These are phyloP conservation scores for Aromia moschata DNA, from an alignment of 2,888 invertebrate genomes.

Conservation along the genomic window DNA sequence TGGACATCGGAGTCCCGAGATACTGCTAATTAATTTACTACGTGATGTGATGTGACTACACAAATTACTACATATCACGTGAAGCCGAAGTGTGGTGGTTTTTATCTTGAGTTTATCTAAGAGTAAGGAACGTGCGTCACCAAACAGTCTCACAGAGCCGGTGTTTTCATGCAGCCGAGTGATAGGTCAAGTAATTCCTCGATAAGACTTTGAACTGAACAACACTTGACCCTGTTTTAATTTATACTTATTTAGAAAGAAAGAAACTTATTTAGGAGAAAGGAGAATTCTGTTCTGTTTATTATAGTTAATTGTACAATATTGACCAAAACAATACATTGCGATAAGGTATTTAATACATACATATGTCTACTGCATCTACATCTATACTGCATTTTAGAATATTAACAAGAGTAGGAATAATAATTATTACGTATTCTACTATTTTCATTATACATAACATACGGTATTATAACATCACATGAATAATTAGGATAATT, in stretches of 20 bases:
- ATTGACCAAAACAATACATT: too few relatives aligned
- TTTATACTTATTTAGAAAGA: conserved; percentile 16
- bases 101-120: conserved; percentile 19
- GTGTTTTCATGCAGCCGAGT: conserved; percentile 6
- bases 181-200: conserved; percentile 23
- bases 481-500: too few relatives aligned
- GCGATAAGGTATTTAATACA: too few relatives aligned
- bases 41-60: background rate
- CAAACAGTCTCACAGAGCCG: conserved; percentile 19
- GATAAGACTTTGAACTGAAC: conserved; percentile 16
- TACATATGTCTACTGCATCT: too few relatives aligned
- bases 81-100: conserved; percentile 15
- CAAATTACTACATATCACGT: conserved; percentile 20
- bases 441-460: too few relatives aligned
- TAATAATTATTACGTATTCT: too few relatives aligned
- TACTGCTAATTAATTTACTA: background rate
- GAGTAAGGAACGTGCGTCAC: conserved; percentile 22
- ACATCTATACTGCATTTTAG: too few relatives aligned
- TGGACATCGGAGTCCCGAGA: background rate
- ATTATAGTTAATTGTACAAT: background rate
- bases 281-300: conserved; percentile 4
- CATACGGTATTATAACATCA: too few relatives aligned
- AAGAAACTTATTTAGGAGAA: too few relatives aligned
- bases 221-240: conserved; percentile 5
- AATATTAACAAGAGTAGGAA: too few relatives aligned